These are phyloP conservation scores for Dicroscelio sp. DNA, from an alignment of 2,888 invertebrate genomes.

Conservation along the genomic window DNA sequence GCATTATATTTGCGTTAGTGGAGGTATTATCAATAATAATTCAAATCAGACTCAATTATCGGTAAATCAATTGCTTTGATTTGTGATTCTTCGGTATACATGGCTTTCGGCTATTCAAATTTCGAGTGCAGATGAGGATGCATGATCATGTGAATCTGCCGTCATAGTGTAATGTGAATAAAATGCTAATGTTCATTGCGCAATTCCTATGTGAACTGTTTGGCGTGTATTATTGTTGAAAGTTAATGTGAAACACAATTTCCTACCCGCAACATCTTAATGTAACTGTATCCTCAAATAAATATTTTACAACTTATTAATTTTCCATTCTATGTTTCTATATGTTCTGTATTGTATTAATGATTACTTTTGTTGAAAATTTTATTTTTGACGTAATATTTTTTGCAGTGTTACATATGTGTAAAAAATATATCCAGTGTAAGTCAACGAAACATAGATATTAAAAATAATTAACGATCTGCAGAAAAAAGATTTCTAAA, in stretches of 20 bases:
- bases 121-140: slow-evolving; percentile 73
- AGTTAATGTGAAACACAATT: slow-evolving; percentile 51
- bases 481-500: too few species aligned
- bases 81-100: slow-evolving; percentile 75
- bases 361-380: too few species aligned
- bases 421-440: too few species aligned
- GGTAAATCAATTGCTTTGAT: slow-evolving; percentile 74
- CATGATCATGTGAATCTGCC: slow-evolving; percentile 72
- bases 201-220: slow-evolving; percentile 62
- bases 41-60: slow-evolving; percentile 67
- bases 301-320: too few species aligned
- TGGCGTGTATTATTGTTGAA: slow-evolving; percentile 69
- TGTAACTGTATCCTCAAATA: background rate
- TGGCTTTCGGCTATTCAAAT: slow-evolving; percentile 73
- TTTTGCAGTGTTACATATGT: too few species aligned
- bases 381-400: too few species aligned
- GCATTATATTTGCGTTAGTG: slow-evolving; percentile 56
- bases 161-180: slow-evolving; percentile 68
- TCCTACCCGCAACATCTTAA: slow-evolving; percentile 16
- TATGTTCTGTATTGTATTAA: too few species aligned
- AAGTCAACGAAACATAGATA: too few species aligned
- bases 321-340: too few species aligned
- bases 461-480: too few species aligned
- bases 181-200: slow-evolving; percentile 69
- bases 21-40: slow-evolving; percentile 73